These are phyloP conservation scores for Heterohyrax brucei DNA, from an alignment of 2,797 vertebrate genomes.

Conservation along the genomic window DNA sequence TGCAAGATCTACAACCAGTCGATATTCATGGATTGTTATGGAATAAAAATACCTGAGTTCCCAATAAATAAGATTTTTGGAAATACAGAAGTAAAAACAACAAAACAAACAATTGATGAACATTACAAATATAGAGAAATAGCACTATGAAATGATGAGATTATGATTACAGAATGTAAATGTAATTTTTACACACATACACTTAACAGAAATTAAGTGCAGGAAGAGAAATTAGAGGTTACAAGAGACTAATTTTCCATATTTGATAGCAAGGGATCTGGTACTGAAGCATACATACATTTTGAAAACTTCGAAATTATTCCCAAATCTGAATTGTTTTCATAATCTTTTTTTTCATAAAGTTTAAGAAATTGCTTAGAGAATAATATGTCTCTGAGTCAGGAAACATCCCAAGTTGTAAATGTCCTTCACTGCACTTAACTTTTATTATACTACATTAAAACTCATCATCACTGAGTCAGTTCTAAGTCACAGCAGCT, in stretches of 20 bases:
- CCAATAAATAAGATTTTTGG: neutral
- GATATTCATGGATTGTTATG: neutral
- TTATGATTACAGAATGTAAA: neutral
- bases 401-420: conserved; percentile 29
- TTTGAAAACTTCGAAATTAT: conserved; percentile 12
- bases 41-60: neutral
- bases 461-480: no score
- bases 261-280: neutral
- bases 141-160: neutral
- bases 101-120: neutral
- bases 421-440: conserved; percentile 24
- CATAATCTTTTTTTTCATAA: conserved; percentile 22
- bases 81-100: conserved; percentile 48
- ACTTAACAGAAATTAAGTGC: conserved; percentile 5
- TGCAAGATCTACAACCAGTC: neutral
- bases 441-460: neutral
- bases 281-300: neutral
- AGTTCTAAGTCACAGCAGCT: no score
- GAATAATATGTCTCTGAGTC: neutral
- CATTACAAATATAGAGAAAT: conserved; percentile 17
- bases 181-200: neutral
- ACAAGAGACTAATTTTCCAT: neutral
- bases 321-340: conserved; percentile 45
- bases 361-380: conserved; percentile 14
- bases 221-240: conserved; percentile 17